Conservation (phyloP, 2,113 vertebrate genomes). For the Salvelinus sp. region DNA sequence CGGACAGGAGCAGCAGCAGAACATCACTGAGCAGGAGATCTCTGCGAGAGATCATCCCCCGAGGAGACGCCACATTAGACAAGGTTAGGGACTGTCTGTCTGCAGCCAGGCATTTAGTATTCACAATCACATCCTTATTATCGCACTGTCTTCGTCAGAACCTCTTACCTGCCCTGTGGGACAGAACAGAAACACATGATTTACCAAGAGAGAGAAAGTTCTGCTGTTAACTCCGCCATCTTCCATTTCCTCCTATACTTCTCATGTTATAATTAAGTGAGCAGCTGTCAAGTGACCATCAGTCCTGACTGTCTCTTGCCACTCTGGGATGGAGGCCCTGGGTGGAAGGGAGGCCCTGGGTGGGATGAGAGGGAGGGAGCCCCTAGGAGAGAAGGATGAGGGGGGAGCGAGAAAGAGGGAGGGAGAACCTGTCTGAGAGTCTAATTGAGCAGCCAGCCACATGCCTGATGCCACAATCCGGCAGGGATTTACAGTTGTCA, state of each 20-base stretch:
- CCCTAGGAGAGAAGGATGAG: not conserved
- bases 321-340: conserved; percentile 6
- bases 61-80: conserved; percentile 34
- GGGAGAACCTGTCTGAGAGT: not conserved
- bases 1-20: conserved; percentile 33
- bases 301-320: conserved; percentile 18
- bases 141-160: not conserved
- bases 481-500: conserved; percentile 25
- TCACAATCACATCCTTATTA: not conserved
- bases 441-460: conserved; percentile 1
- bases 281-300: conserved; percentile 19
- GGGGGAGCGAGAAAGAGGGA: not conserved
- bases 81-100: conserved; percentile 37
- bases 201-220: conserved; percentile 9
- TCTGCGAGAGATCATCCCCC: conserved; percentile 58
- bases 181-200: not conserved
- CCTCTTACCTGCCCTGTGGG: not conserved
- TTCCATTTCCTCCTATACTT: conserved; percentile 1
- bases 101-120: not conserved
- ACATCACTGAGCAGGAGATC: conserved; percentile 59
- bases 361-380: not conserved
- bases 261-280: conserved; percentile 12
- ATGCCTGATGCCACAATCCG: conserved; percentile 28
- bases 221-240: conserved; percentile 17
- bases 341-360: not conserved